Evolutionary conservation across 1,140 invertebrate species (phyloP).

Genomic region (Bradysia coprophila): DNA sequence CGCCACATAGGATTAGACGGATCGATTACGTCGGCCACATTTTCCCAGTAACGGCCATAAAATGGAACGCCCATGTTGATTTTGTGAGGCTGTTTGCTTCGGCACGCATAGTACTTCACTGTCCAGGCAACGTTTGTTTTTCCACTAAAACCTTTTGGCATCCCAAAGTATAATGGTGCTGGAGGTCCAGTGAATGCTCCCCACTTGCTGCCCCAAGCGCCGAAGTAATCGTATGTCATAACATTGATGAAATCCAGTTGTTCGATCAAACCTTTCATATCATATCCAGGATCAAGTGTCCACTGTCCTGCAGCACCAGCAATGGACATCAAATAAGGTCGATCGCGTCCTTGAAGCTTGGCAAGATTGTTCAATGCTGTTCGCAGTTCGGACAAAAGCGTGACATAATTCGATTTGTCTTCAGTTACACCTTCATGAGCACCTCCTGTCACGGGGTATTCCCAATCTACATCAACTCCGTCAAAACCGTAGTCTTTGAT

Average conservation of each 20-base stretch:
- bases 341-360: neutral
- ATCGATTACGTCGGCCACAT: neutral
- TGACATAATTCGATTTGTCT: neutral
- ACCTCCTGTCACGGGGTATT: neutral
- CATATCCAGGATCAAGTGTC: neutral
- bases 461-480: neutral
- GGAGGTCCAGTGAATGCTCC: neutral
- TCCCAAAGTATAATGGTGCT: neutral
- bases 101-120: neutral
- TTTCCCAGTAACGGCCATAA: neutral
- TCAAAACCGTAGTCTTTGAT: neutral
- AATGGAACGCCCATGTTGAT: neutral
- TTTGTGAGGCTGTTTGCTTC: neutral
- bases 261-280: neutral
- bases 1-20: neutral
- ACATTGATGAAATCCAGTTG: neutral
- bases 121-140: neutral
- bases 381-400: neutral
- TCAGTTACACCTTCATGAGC: neutral
- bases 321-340: neutral
- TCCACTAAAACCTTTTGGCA: neutral
- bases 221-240: neutral
- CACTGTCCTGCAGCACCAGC: neutral
- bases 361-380: neutral
- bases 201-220: neutral